Percentiles rank a stretch among this genome's conserved stretches.
These are phyloP conservation scores for Orthonychiurus folsomi DNA, from an alignment of 2,888 invertebrate genomes.

Conservation along the genomic window DNA sequence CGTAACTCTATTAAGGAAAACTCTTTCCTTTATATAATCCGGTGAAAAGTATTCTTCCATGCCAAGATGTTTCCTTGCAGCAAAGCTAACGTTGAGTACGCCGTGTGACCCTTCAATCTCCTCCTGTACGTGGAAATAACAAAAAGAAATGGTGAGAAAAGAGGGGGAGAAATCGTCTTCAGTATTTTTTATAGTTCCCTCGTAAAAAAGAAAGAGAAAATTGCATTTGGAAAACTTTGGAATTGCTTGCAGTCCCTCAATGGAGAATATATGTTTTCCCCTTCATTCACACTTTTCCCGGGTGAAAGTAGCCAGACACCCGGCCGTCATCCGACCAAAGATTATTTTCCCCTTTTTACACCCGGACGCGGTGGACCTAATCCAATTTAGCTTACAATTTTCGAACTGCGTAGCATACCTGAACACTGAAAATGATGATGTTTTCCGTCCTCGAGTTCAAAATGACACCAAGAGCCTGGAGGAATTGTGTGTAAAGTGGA, in stretches of 20 bases:
- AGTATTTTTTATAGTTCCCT: too few species aligned
- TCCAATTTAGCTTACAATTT: neutral
- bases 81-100: constrained; percentile 88
- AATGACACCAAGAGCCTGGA: constrained; percentile 83
- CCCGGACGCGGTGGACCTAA: neutral
- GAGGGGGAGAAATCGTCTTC: constrained; percentile 10
- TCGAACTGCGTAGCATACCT: constrained; percentile 47
- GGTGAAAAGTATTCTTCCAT: constrained; percentile 66
- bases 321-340: neutral
- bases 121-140: constrained; percentile 51
- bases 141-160: neutral
- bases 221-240: constrained; percentile 7
- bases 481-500: constrained; percentile 73
- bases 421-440: constrained; percentile 83
- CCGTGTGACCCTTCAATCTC: constrained; percentile 79
- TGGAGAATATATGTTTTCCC: too few species aligned
- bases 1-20: constrained; percentile 84
- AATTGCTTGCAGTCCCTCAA: too few species aligned
- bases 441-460: constrained; percentile 86
- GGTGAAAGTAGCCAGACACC: neutral
- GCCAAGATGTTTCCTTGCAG: constrained; percentile 70
- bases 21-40: constrained; percentile 80
- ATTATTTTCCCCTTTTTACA: neutral
- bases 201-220: constrained; percentile 14
- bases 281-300: too few species aligned